Evolutionary conservation across 2,888 invertebrate species (phyloP), one percentile per base, ranked within the genome.

Genomic region (Notodonta dromedarius): DNA sequence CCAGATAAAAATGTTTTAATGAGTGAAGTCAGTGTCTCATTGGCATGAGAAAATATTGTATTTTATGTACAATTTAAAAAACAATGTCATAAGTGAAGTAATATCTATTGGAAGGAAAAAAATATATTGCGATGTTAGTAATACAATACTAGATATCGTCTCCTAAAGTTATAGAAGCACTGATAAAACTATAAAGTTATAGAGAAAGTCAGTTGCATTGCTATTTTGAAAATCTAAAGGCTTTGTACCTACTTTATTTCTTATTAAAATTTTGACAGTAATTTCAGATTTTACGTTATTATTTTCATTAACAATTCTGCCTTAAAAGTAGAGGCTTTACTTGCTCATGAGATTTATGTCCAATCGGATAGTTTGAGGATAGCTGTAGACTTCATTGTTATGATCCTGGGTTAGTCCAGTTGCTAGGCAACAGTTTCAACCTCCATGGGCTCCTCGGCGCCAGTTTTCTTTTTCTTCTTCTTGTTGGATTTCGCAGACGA

Each of bases 391-490:
- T 78, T 78, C 67, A 69, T 78, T 61, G 67, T 72, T 70, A 65
- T 61, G 59, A 65, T 66, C 69, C 67, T 65, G 66, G 71, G 71
- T 42, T 60, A 56, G 62, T 70, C 58, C 68, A 11, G 64, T 75
- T 82, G 87, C 84, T 92, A 93, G 80, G 93, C 93, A 85, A 88
- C 94, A 63, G 94, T 94, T 81, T 95, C 95, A 32, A 94, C 94
- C 85, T 94, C 95, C 93, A 94, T 94, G n/a, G 94, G 88, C 71
- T 94, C 94, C 71, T 94, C 91, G 59, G 94, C 91, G 68, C 95
- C 95, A 72, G 95, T 95, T 70, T 96, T 96, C 96, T 97, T 97
- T 96, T 97, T 97, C 95, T 97, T 98, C 96, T 98, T 98, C 93
- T 98, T 98, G 77, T 96, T 97, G 35, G 97, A 94, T 89, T 97